Evolutionary conservation across 2,797 vertebrate genomes (phyloP).

Genomic region (Pantherophis vulpinus): DNA sequence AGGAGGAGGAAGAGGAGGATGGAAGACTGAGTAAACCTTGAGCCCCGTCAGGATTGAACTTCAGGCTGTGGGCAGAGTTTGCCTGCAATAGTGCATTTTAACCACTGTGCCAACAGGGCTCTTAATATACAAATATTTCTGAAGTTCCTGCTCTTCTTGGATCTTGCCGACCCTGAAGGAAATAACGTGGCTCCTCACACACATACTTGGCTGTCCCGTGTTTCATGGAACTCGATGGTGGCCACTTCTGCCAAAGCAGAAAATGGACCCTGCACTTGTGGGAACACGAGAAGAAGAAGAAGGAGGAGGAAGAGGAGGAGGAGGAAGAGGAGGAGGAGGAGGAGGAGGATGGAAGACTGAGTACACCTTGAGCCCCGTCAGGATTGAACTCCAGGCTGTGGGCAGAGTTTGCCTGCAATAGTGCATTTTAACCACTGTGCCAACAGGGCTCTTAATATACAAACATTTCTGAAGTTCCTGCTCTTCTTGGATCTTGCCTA

Average conservation of each 20-base stretch:
- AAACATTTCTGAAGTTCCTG: not conserved
- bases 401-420: not conserved
- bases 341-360: not conserved
- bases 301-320: no score
- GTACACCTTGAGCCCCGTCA: not conserved
- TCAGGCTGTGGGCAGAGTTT: not conserved
- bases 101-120: not conserved
- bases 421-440: not conserved
- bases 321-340: no score
- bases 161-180: not conserved
- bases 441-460: not conserved
- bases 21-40: not conserved
- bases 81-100: not conserved
- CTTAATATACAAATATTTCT: not conserved
- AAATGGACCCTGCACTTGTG: no score
- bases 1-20: not conserved
- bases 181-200: not conserved
- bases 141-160: not conserved
- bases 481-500: not conserved
- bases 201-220: not conserved
- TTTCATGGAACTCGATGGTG: not conserved
- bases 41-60: not conserved
- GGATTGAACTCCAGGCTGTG: not conserved
- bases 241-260: no score
- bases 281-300: no score